Percentiles rank a stretch among this genome's conserved stretches.
Evolutionary conservation across 2,888 invertebrate species (phyloP).

Genomic region (Agonopterix heracliana): DNA sequence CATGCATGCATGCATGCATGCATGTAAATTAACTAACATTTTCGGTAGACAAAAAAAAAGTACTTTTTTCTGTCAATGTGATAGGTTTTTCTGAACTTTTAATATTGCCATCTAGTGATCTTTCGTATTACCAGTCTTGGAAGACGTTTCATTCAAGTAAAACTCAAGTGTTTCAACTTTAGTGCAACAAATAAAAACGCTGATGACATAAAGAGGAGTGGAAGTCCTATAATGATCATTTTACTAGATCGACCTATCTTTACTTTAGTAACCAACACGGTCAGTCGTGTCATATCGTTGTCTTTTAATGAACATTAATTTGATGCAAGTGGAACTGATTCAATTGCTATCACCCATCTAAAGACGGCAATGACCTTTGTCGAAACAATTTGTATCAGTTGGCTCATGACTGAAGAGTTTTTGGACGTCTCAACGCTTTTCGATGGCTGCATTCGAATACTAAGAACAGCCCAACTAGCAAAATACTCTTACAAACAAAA

Average conservation of each 20-base stretch:
- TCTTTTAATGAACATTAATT: constrained; percentile 66
- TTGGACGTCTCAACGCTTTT: constrained; percentile 21
- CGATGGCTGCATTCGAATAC: constrained; percentile 8
- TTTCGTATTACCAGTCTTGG: too few species aligned
- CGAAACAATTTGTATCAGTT: constrained; percentile 46
- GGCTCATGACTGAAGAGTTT: constrained; percentile 26
- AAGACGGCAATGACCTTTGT: constrained; percentile 66
- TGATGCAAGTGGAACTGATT: constrained; percentile 73
- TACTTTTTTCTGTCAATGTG: too few species aligned
- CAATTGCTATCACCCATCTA: constrained; percentile 68
- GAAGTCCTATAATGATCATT: constrained; percentile 35
- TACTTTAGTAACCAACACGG: constrained; percentile 33
- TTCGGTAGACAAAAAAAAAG: too few species aligned
- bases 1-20: too few species aligned
- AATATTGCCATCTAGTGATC: too few species aligned
- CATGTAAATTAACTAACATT: too few species aligned
- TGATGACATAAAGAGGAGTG: constrained; percentile 47
- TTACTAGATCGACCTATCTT: constrained; percentile 29
- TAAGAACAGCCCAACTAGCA: too few species aligned
- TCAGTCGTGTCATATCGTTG: constrained; percentile 46
- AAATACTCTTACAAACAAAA: too few species aligned
- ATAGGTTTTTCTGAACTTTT: too few species aligned
- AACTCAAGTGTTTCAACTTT: too few species aligned
- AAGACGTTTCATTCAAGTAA: too few species aligned
- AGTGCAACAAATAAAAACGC: constrained; percentile 22